Conservation (phyloP, 2,113 vertebrate species). For the Prunella himalayana region DNA sequence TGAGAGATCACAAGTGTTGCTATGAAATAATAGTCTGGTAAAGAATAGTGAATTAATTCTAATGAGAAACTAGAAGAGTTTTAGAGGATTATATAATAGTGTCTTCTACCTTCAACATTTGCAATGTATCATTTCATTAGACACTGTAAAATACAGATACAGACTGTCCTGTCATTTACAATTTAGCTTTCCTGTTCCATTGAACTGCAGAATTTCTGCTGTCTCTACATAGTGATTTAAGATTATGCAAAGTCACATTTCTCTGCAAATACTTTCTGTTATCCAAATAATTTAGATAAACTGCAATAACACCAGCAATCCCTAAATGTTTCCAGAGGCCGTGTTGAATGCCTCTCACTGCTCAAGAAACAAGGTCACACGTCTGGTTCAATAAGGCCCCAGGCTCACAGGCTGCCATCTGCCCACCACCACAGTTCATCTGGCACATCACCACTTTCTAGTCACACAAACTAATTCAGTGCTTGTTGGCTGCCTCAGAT, state of each 20-base stretch:
- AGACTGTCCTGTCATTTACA: neutral
- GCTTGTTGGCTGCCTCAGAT: neutral
- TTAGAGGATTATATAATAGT: neutral
- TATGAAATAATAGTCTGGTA: neutral
- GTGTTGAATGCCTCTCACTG: neutral
- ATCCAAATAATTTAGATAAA: neutral
- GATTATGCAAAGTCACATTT: neutral
- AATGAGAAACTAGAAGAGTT: neutral
- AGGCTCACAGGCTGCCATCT: neutral
- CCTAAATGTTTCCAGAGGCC: neutral
- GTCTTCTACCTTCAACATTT: neutral
- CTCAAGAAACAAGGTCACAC: neutral
- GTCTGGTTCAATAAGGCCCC: neutral
- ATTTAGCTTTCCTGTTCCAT: neutral
- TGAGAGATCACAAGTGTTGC: neutral
- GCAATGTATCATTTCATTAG: neutral
- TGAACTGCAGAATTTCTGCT: neutral
- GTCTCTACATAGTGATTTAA: neutral
- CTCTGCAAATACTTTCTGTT: neutral
- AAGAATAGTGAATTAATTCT: neutral
- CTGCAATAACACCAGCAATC: neutral
- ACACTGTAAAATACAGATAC: neutral
- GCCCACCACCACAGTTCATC: neutral
- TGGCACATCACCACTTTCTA: neutral
- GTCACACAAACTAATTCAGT: neutral